phyloP scores from a whole-genome alignment of 2,113 vertebrate genomes.

The Solenodon paradoxus region DNA sequence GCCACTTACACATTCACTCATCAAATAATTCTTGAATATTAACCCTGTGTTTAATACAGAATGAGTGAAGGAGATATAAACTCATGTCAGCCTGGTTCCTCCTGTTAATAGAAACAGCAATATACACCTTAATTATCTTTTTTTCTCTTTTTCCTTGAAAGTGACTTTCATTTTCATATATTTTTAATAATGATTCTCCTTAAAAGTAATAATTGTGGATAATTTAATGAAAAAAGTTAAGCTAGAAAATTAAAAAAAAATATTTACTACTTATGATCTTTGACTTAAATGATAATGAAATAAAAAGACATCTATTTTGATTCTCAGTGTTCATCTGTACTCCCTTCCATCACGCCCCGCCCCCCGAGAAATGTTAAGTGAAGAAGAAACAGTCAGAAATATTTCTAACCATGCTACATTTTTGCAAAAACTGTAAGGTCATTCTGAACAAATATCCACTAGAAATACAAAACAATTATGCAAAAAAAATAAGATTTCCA shows the following conservation, averaged over 20 bases:
- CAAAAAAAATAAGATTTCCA: conserved; percentile 12
- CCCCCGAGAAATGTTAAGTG: background rate
- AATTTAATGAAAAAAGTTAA: background rate
- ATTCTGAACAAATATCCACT: background rate
- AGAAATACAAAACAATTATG: background rate
- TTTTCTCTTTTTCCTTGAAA: background rate
- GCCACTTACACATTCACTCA: background rate
- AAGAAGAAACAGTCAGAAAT: background rate
- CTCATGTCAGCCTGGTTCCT: background rate
- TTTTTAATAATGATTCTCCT: background rate
- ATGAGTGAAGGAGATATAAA: background rate
- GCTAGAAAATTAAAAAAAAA: conserved; percentile 2
- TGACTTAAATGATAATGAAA: background rate
- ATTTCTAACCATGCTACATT: background rate
- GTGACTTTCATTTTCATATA: background rate
- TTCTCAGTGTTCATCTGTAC: background rate
- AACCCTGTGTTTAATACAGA: background rate
- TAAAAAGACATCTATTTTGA: background rate
- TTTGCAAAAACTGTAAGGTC: background rate
- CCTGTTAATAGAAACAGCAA: background rate
- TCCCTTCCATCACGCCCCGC: too few relatives aligned
- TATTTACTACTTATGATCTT: background rate
- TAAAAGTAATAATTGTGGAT: background rate
- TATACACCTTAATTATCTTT: background rate
- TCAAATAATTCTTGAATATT: background rate